Evolutionary conservation across 2,113 vertebrate genomes (phyloP), one percentile per base, ranked within the genome.

Genomic region (Melospiza georgiana): DNA sequence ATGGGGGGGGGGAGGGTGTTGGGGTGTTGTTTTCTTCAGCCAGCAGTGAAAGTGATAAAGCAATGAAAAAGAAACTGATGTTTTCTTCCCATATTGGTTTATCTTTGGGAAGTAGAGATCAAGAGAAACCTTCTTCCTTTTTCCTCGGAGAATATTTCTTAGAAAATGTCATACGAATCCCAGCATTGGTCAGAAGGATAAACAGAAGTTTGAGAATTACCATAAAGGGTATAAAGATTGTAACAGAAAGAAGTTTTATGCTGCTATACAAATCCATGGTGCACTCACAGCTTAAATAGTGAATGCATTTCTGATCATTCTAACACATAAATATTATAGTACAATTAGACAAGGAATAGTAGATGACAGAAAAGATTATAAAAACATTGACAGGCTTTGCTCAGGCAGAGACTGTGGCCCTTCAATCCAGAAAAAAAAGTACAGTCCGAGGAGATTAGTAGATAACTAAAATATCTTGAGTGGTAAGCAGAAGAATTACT

Each of bases 1-100:
- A 4, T n/a, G 4, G 3, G 2, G 16, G 37, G 8, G 22, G 3
- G 59, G 3, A 2, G 15, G 9, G 12, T 20, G 20, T 48, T 48
- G 19, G 9, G 33, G 13, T n/a, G 22, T 25, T 84, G 5, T 25
- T 72, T 89, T 24, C 41, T 78, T 72, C 77, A 84, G 65, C 3
- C 46, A 87, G 15, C 15, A 72, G 12, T 37, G 33, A 84, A 77
- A 84, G 31, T 18, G 28, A 31, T 85, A 76, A 84, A 72, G 22
- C 44, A n/a, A 76, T 37, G 18, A 57, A 94, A 89, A 91, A 62
- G 7, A 41, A 20, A 46, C 5, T 21, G 25, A 37, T 28, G 6
- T 31, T 89, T 89, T 72, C 58, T 78, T 84, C 30, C 33, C 14
- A 9, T 37, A 12, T 48, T 48, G 25, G 6, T 82, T 78, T 79